Base-by-base conservation (phyloP, 2,888 invertebrate genomes). In the Lithophane semibrunnea region DNA sequence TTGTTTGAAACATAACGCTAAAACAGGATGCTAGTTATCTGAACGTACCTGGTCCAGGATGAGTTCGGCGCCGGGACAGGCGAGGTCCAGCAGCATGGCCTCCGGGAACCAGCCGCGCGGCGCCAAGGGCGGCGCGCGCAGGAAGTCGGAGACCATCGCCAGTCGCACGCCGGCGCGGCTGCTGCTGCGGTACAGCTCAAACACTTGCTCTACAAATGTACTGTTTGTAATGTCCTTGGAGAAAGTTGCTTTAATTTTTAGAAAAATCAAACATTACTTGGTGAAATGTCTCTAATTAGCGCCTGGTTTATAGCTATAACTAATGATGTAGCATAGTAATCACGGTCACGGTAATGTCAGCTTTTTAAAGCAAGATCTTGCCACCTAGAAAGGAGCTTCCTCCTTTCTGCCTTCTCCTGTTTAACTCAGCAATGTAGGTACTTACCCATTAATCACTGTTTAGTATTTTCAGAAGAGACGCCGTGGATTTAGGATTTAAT, bases 51-150 rank as follows among this genome's bases (percentile, higher is more conserved):
- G 78, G 0, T 89, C 63, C 12, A 94, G 79, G 16, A 94, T 78
- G 0, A 75, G 65, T 0, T 78, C 69, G 7, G 91, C 90, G 29
- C 83, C 72, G 0, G 92, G 90, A 58, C 95, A 96, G 63, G 78
- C 69, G 37, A 92, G 77, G 80, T 95, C 95, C 5, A 95, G 89
- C 73, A 95, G 80, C 77, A 94, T 89, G 18, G 94, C 96, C 81
- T 95, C 94, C 47, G 94, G 92, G 69, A 84, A 89, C n/a, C 67
- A n/a, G 73, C 84, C 93, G 75, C 89, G 87, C 3, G 94, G 89
- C 1, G 84, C 84, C 85, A 93, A 84, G 42, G 42, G 86, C 9
- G 92, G 89, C 16, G 81, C 60, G 9, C 29, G 77, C 9, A 7
- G 56, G 74, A 86, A 79, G 64, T 86, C 81, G 3, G 67, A 8